Conservation (phyloP, 2,888 invertebrate genomes). For the Drosophila percnosoma region DNA sequence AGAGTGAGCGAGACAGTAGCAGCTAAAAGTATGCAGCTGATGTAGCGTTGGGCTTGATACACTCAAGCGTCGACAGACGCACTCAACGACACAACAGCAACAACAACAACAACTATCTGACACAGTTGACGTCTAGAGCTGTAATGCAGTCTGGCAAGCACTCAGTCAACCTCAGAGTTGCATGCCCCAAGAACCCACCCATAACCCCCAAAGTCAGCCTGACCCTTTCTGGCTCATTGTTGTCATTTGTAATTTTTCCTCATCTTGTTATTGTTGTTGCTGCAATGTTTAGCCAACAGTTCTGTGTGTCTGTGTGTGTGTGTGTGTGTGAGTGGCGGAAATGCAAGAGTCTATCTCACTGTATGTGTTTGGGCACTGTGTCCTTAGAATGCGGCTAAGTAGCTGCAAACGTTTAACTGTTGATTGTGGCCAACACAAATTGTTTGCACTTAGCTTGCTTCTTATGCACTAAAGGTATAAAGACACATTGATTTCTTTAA, state of each 20-base stretch:
- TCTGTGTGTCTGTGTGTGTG: conserved; percentile 39
- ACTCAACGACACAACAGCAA: conserved; percentile 59
- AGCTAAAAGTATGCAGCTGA: conserved; percentile 69
- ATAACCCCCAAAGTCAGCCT: conserved; percentile 1
- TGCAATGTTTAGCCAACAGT: conserved; percentile 67
- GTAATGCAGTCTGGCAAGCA: conserved; percentile 72
- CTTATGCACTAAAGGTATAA: background rate
- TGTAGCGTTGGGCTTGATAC: conserved; percentile 74
- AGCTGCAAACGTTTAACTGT: conserved; percentile 68
- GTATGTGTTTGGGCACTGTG: conserved; percentile 47
- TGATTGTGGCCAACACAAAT: conserved; percentile 57
- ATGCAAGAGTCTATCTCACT: conserved; percentile 75
- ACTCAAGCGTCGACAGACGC: conserved; percentile 78
- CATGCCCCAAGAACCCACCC: conserved; percentile 2
- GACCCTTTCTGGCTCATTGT: conserved; percentile 29
- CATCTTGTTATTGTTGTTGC: conserved; percentile 15
- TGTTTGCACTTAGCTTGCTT: conserved; percentile 37
- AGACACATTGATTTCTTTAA: background rate
- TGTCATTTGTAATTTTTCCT: conserved; percentile 67
- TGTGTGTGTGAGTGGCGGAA: conserved; percentile 62
- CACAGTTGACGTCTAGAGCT: conserved; percentile 73
- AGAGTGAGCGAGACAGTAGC: conserved; percentile 39
- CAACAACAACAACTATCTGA: conserved; percentile 41
- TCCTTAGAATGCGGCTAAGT: conserved; percentile 66
- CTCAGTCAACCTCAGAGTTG: conserved; percentile 71